Evolutionary conservation across 2,797 vertebrate genomes (phyloP).

Genomic region (Bothrops alternatus): DNA sequence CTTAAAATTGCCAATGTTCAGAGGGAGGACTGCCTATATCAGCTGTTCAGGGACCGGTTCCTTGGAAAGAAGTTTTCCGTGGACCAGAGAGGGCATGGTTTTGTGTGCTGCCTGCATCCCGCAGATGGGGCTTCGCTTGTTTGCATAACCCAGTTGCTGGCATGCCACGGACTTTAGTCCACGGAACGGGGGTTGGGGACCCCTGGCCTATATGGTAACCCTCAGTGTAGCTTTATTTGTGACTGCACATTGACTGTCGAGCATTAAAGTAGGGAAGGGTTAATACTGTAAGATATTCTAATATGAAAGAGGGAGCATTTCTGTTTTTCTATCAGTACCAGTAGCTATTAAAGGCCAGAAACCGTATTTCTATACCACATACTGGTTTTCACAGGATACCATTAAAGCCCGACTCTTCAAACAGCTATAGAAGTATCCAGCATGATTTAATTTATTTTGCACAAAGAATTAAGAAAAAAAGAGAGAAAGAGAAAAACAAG

Average conservation of each 20-base stretch:
- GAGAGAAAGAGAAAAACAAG: not conserved
- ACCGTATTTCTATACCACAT: not conserved
- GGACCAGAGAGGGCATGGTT: not conserved
- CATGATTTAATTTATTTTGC: not conserved
- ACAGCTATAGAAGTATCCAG: not conserved
- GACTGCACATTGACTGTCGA: not conserved
- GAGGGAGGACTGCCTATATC: no score
- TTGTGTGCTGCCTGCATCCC: not conserved
- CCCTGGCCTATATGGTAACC: not conserved
- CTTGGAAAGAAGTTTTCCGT: not conserved
- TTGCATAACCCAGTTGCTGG: not conserved
- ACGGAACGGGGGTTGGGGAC: no score
- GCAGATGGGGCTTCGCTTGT: not conserved
- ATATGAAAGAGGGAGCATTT: fast-evolving
- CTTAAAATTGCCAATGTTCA: not conserved
- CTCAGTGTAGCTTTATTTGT: not conserved
- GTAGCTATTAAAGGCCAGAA: not conserved
- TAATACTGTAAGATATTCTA: not conserved
- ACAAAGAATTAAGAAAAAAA: not conserved
- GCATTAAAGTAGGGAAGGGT: not conserved
- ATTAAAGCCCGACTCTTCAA: not conserved
- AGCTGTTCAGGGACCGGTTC: not conserved
- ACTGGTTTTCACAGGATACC: not conserved
- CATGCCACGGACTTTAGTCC: not conserved
- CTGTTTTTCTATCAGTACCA: not conserved